Percentiles rank a stretch among this genome's conserved stretches.
These are phyloP conservation scores for Frieseomelitta varia DNA, from an alignment of 1,140 invertebrate genomes.

Conservation along the genomic window DNA sequence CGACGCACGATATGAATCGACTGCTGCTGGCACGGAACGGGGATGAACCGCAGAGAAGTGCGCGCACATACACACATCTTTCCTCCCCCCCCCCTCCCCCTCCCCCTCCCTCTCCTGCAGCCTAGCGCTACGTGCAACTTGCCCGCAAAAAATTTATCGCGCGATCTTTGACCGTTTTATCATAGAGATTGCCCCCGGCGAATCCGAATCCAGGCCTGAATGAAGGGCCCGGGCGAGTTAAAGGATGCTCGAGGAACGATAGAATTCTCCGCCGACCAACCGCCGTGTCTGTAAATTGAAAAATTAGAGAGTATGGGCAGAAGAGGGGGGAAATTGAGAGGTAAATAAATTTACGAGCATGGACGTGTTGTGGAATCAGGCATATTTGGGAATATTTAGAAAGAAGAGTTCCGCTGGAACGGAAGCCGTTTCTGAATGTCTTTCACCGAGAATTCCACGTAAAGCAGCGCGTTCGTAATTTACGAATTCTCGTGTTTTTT, in stretches of 20 bases:
- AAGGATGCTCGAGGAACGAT: conserved; percentile 1
- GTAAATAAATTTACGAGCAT: not conserved
- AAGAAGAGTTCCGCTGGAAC: no score
- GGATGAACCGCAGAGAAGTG: conserved; percentile 1
- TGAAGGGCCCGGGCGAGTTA: not conserved
- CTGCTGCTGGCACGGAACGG: conserved; percentile 16
- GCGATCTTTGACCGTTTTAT: not conserved
- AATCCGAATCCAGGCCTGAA: conserved; percentile 4
- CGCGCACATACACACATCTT: not conserved
- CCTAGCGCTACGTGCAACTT: not conserved
- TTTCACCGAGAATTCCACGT: no score
- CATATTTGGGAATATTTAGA: not conserved
- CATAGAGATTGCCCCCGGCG: not conserved
- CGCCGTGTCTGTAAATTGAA: not conserved
- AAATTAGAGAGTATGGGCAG: not conserved
- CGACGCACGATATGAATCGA: conserved; percentile 64
- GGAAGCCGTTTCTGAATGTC: no score
- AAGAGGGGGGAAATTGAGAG: no score
- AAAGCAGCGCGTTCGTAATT: no score
- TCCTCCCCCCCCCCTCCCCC: no score
- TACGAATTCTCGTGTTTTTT: no score
- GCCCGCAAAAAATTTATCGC: not conserved
- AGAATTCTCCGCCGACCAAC: not conserved
- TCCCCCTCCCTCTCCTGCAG: not conserved
- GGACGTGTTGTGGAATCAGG: not conserved